Conservation (phyloP, 2,797 vertebrate species). For the Phylloscopus collybita region DNA sequence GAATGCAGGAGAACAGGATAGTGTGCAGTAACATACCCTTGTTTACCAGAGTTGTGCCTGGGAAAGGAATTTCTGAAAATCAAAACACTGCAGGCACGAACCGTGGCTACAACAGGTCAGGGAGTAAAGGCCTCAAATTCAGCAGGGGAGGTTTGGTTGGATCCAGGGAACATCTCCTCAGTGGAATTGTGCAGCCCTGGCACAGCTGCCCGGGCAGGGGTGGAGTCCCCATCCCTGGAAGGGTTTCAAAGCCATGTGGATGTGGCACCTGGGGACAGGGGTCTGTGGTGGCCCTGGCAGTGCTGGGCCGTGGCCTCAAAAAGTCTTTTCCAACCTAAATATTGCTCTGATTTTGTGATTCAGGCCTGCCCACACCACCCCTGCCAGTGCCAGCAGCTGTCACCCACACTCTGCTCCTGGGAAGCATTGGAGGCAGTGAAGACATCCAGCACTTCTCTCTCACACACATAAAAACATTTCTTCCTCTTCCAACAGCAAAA, state of each 20-base stretch:
- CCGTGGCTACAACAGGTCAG: too few species aligned
- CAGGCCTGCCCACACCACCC: neutral
- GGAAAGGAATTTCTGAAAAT: too few species aligned
- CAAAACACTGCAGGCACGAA: too few species aligned
- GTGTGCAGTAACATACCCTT: too few species aligned
- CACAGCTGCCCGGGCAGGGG: neutral
- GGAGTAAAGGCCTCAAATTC: neutral
- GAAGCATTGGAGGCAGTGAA: accelerated
- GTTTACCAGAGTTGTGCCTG: too few species aligned
- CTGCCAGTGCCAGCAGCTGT: neutral
- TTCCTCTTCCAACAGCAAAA: neutral
- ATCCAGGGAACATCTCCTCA: neutral
- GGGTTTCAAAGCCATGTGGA: neutral
- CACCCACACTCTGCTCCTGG: neutral
- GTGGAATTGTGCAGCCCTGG: neutral
- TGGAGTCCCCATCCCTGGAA: neutral
- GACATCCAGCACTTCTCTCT: neutral
- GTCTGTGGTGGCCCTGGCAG: neutral
- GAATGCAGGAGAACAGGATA: too few species aligned
- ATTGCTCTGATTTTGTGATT: neutral
- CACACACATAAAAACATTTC: neutral
- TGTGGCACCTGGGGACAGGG: neutral
- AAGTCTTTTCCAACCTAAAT: neutral
- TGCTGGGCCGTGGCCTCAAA: neutral
- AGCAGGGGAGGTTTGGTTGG: accelerated